Evolutionary conservation across 2,113 vertebrate genomes (phyloP).

Genomic region (Sarotherodon lohbergeri): DNA sequence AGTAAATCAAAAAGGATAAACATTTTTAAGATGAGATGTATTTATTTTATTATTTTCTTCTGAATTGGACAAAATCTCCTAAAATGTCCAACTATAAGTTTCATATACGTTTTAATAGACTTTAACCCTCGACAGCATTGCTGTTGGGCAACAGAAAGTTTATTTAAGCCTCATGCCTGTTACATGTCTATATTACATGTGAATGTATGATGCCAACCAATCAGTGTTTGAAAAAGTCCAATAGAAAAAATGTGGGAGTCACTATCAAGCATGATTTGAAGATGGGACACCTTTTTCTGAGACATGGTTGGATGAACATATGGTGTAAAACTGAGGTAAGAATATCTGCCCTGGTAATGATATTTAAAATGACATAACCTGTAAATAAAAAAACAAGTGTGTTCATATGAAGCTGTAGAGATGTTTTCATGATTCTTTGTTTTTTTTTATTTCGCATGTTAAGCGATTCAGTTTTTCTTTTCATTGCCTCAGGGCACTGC

Average conservation of each 20-base stretch:
- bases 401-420: background rate
- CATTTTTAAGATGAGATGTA: background rate
- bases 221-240: background rate
- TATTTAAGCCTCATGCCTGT: background rate
- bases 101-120: background rate
- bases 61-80: background rate
- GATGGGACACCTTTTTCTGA: background rate
- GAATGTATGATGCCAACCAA: background rate
- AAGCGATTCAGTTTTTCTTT: background rate
- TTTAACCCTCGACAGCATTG: background rate
- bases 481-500: background rate
- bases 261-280: background rate
- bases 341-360: background rate
- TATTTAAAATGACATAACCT: background rate
- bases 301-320: background rate
- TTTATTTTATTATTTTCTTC: background rate
- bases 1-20: background rate
- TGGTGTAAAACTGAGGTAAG: background rate
- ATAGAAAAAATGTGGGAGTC: background rate
- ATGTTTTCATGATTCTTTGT: rapidly evolving
- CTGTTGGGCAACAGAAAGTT: background rate
- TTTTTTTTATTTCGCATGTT: background rate
- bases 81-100: background rate
- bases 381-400: background rate
- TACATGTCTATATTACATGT: background rate